Base-by-base conservation (phyloP, 1,140 invertebrate genomes). In the Drosophila pachea region DNA sequence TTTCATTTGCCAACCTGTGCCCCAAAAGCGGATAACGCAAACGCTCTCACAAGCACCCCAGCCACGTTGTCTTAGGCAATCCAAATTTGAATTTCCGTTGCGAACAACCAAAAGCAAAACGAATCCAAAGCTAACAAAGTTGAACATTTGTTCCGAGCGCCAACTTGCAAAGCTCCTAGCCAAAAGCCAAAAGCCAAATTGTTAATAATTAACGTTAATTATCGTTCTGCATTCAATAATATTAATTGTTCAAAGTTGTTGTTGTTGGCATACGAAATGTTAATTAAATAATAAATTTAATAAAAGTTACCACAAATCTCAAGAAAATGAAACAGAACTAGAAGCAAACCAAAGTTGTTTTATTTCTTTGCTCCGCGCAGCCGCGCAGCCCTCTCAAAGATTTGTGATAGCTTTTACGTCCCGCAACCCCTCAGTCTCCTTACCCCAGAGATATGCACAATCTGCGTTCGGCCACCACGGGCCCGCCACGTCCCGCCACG, bases 251-350 rank as follows among this genome's bases (percentile, higher is more conserved):
- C 62, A 68, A 83, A 47, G 78, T 81, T 75, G 75, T 73, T 83
- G 81, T 86, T 84, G 81, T 86, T 86, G 81, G 81, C 82, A 66
- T 66, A 65, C 16, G 54, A 65, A 75, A 73, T 86, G 78, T 87
- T 86, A 56, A 78, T 75, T 78, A 58, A 87, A 87, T 86, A 76
- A 42, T 43, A 43, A 43, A 43, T 43, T 14, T 12, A 87, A 87
- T 79, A 88, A 89, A 88, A 89, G 87, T 89, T 89, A 89, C 87
- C 87, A 78, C 87, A 89, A 89, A 88, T 87, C 82, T 77, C 75
- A 64, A 81, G 77, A 66, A 59, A 73, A 4, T 8, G 2, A 4
- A 36, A 42, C n/a, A 43, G 40, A 43, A 66, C 58, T 14, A 67
- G 69, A 68, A 79, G 64, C 49, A 68, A 68, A 47, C 49, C 33